Conservation (phyloP, 2,888 invertebrate species). For the Gymnosoma rotundatum region DNA sequence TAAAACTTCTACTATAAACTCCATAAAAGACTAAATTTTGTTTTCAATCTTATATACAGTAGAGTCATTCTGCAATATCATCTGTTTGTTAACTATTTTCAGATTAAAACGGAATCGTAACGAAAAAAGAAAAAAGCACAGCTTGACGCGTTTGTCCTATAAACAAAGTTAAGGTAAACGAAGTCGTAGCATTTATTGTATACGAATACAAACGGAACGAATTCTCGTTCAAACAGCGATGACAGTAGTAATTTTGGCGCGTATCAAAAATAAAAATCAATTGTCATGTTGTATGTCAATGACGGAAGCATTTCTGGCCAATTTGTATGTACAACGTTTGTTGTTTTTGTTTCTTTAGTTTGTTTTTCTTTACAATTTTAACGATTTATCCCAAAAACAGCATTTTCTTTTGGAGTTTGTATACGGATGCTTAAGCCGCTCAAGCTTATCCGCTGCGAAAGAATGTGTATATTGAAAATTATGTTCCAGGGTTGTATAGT, state of each 20-base stretch:
- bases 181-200: conserved; percentile 47
- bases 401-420: conserved; percentile 41
- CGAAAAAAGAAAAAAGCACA: conserved; percentile 14
- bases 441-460: conserved; percentile 42
- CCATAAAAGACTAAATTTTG: too few relatives aligned
- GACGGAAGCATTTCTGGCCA: conserved; percentile 77
- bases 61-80: conserved; percentile 19
- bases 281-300: conserved; percentile 80
- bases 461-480: conserved; percentile 53
- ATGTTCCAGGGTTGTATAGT: conserved; percentile 63
- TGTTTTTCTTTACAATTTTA: conserved; percentile 37
- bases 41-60: neutral
- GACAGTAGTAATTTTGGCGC: conserved; percentile 78
- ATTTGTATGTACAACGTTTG: conserved; percentile 58
- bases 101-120: conserved; percentile 1
- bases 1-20: conserved; percentile 28
- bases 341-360: conserved; percentile 11
- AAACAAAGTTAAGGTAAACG: conserved; percentile 58
- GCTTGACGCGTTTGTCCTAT: conserved; percentile 70
- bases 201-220: conserved; percentile 17
- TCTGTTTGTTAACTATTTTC: conserved; percentile 16
- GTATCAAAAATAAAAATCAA: conserved; percentile 80
- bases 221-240: conserved; percentile 62
- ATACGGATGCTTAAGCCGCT: conserved; percentile 16
- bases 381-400: conserved; percentile 46